Percentiles rank a stretch among this genome's conserved stretches.
Conservation (phyloP, 1,140 invertebrate species). For the Vanessa tameamea region DNA sequence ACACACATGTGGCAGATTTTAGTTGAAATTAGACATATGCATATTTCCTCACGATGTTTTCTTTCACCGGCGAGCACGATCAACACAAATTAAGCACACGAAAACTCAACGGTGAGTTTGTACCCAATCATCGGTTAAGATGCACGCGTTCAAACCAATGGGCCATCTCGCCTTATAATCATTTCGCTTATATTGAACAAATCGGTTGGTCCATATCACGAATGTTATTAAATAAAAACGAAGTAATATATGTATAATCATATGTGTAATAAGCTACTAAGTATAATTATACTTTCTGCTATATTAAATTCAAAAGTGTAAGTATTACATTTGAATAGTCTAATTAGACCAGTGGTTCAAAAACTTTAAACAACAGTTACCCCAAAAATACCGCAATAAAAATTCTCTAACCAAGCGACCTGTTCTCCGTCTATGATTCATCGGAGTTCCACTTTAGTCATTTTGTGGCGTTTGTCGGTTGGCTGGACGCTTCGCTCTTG, state of each 20-base stretch:
- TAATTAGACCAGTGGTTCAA: slow-evolving; percentile 54
- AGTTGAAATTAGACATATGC: too few relatives aligned
- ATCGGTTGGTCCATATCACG: not conserved
- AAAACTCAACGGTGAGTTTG: too few relatives aligned
- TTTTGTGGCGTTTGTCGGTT: slow-evolving; percentile 37
- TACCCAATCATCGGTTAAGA: too few relatives aligned
- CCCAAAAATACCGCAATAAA: slow-evolving; percentile 70
- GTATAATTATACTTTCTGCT: not conserved
- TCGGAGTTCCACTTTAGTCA: slow-evolving; percentile 42
- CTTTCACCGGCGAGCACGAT: too few relatives aligned
- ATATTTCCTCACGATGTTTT: too few relatives aligned
- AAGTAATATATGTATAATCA: too few relatives aligned
- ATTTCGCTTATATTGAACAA: not conserved
- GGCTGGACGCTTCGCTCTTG: slow-evolving; percentile 50
- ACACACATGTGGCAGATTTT: too few relatives aligned
- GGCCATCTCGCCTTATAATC: not conserved
- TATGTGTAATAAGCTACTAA: too few relatives aligned
- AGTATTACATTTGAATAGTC: not conserved
- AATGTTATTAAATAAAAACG: not conserved
- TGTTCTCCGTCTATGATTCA: slow-evolving; percentile 67
- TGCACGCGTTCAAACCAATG: too few relatives aligned
- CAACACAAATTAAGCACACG: too few relatives aligned
- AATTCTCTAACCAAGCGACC: slow-evolving; percentile 63
- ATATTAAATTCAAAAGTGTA: not conserved
- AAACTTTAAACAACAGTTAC: slow-evolving; percentile 61